A percentile compares a stretch with the other conserved stretches of the same genome.
These are phyloP conservation scores for Nannospalax galili DNA, from an alignment of 2,113 vertebrate genomes.

Conservation along the genomic window DNA sequence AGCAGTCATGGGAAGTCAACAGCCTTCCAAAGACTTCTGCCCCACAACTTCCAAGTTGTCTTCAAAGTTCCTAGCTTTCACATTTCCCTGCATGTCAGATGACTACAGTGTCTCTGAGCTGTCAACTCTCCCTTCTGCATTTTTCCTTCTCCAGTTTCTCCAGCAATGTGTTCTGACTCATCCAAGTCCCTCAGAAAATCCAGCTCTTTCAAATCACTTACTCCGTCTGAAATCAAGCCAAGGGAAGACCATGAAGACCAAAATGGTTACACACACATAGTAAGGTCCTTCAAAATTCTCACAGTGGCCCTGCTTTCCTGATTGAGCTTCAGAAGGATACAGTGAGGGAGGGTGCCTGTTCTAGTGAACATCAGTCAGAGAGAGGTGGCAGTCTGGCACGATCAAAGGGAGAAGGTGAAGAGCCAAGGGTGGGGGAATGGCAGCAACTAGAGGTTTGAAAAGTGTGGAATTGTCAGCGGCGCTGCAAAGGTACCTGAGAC, in stretches of 20 bases:
- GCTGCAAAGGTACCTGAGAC: neutral
- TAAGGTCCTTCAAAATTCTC: neutral
- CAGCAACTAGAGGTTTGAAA: neutral
- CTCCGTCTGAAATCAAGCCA: constrained; percentile 88
- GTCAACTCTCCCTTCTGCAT: neutral
- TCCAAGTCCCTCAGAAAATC: constrained; percentile 96
- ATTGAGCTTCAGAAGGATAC: neutral
- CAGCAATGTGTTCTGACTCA: accelerated
- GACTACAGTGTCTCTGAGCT: neutral
- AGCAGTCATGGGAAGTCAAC: neutral
- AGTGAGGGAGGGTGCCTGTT: neutral
- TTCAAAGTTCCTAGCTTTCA: neutral
- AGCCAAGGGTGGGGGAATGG: neutral
- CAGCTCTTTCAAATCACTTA: constrained; percentile 96
- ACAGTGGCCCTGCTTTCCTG: neutral
- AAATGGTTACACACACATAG: neutral
- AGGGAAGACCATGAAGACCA: neutral
- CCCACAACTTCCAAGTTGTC: neutral
- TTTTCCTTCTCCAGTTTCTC: neutral
- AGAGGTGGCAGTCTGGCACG: neutral
- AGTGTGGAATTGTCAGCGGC: neutral
- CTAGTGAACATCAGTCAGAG: neutral
- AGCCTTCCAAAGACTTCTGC: neutral
- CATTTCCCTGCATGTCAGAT: neutral
- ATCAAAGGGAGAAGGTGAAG: neutral